phyloP scores from a whole-genome alignment of 2,888 invertebrate genomes.

The Cantharis rufa region DNA sequence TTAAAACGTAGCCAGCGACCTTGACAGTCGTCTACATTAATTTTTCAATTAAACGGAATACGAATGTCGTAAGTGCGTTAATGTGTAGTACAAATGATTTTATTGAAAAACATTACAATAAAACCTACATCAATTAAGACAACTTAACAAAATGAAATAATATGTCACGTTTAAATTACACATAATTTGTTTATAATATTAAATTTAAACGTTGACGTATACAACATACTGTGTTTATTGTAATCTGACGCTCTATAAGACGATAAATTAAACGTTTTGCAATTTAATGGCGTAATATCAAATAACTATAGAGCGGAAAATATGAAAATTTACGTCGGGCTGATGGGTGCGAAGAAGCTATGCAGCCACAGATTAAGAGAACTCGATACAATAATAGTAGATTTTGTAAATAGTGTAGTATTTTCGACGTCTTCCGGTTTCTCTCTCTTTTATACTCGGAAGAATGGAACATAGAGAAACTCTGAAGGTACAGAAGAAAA shows the following conservation, averaged over 20 bases:
- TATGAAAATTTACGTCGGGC: not conserved
- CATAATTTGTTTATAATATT: constrained; percentile 6
- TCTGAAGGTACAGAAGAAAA: too few species aligned
- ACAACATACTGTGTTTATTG: not conserved
- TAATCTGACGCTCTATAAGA: not conserved
- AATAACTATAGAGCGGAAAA: not conserved
- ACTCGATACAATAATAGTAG: too few species aligned
- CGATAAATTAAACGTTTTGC: not conserved
- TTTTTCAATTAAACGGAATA: not conserved
- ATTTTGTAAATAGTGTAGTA: too few species aligned
- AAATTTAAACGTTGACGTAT: not conserved
- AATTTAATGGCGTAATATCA: not conserved
- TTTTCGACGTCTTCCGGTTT: too few species aligned
- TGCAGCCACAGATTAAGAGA: too few species aligned
- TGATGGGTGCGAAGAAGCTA: too few species aligned
- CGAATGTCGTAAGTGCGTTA: not conserved
- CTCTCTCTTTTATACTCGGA: too few species aligned
- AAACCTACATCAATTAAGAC: not conserved
- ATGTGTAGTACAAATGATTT: not conserved
- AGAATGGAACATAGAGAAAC: too few species aligned
- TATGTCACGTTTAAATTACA: constrained; percentile 2
- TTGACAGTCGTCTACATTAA: not conserved
- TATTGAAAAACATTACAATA: not conserved
- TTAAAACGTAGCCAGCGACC: not conserved
- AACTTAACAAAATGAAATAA: constrained; percentile 2